Evolutionary conservation across 2,888 invertebrate genomes (phyloP).

Genomic region (Charanyca ferruginea): DNA sequence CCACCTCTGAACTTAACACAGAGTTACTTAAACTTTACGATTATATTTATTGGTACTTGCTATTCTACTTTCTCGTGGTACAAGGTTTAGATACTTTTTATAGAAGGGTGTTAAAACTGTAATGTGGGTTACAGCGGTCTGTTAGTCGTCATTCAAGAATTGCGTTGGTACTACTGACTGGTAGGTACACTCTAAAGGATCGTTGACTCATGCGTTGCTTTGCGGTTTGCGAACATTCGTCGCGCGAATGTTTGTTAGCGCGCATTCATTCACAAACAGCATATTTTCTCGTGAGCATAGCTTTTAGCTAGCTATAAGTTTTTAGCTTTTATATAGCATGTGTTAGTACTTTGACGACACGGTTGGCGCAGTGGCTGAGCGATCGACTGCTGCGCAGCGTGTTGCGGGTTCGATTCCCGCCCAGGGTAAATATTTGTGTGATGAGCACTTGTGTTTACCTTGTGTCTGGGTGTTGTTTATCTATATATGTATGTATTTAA

Average conservation of each 20-base stretch:
- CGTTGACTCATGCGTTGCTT: neutral
- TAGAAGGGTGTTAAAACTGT: conserved; percentile 35
- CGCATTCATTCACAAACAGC: neutral
- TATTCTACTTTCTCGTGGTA: conserved; percentile 11
- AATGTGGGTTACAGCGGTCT: conserved; percentile 36
- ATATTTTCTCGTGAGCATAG: no score
- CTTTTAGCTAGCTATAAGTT: no score
- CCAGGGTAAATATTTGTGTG: no score
- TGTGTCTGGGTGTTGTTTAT: no score
- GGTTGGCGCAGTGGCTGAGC: no score
- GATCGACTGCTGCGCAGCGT: no score
- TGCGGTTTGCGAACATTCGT: neutral
- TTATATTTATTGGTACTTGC: conserved; percentile 14
- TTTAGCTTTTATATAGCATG: no score
- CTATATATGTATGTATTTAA: no score
- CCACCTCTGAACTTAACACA: conserved; percentile 22
- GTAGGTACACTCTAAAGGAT: neutral
- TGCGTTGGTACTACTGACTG: neutral
- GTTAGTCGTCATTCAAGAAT: conserved; percentile 36
- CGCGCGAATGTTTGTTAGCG: neutral
- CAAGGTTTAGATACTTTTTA: conserved; percentile 43
- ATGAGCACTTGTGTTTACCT: no score
- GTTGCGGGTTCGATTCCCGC: no score
- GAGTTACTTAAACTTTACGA: conserved; percentile 28
- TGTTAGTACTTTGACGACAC: no score